These are phyloP conservation scores for Aromia moschata DNA, from an alignment of 2,888 invertebrate species.

Conservation along the genomic window DNA sequence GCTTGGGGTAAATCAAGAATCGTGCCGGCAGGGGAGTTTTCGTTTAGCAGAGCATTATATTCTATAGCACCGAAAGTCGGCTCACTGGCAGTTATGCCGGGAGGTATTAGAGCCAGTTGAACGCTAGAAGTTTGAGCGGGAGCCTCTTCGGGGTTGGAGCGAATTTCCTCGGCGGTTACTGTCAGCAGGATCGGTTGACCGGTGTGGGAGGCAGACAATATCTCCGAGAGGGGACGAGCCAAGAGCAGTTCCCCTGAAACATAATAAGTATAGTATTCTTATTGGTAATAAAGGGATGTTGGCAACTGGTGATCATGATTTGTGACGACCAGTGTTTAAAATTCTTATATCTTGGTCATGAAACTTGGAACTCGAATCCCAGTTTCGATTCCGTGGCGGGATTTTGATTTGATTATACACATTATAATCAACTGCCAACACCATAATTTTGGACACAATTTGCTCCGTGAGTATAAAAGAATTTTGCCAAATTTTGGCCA, in stretches of 20 bases:
- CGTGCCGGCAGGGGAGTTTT: slow-evolving; percentile 85
- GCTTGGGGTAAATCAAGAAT: slow-evolving; percentile 65
- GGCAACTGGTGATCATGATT: too few relatives aligned
- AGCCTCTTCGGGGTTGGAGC: slow-evolving; percentile 60
- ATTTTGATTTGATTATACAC: too few relatives aligned
- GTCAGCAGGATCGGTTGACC: slow-evolving; percentile 85
- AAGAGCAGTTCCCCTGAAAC: slow-evolving; percentile 74
- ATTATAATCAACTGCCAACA: too few relatives aligned
- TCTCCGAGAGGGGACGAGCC: slow-evolving; percentile 78
- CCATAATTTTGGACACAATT: too few relatives aligned
- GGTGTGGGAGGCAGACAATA: slow-evolving; percentile 82
- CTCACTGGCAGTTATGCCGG: slow-evolving; percentile 52
- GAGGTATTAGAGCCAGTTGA: slow-evolving; percentile 79
- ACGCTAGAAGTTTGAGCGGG: slow-evolving; percentile 82
- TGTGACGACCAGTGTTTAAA: too few relatives aligned
- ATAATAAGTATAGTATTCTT: too few relatives aligned
- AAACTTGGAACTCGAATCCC: too few relatives aligned
- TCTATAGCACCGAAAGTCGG: slow-evolving; percentile 61
- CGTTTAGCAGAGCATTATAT: slow-evolving; percentile 79
- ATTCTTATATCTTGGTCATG: too few relatives aligned
- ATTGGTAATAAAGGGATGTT: too few relatives aligned
- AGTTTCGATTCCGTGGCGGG: too few relatives aligned
- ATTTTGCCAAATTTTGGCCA: too few relatives aligned
- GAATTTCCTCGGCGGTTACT: slow-evolving; percentile 75
- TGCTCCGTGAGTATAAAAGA: too few relatives aligned